Evolutionary conservation across 1,140 invertebrate genomes (phyloP), one percentile per base, ranked within the genome.

Genomic region (Zaprionus africanus): DNA sequence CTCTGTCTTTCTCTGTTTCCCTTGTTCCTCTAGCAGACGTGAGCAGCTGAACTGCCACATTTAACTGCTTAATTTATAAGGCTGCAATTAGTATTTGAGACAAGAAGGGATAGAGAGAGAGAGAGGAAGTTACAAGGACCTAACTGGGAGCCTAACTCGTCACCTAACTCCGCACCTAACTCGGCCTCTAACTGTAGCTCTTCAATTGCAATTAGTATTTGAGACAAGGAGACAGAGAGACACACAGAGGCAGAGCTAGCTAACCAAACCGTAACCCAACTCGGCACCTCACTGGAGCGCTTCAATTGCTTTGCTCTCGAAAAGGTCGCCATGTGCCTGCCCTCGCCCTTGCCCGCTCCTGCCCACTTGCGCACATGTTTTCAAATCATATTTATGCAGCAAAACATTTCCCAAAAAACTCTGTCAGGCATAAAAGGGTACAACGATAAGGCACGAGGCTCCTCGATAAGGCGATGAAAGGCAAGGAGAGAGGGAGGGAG

Each of bases 41-140:
- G 34, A 36, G 15, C 66, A 38, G 6, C 17, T 17, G 26, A 71
- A 60, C 41, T 60, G 61, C 19, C 61, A 60, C 68, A 73, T 76
- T 77, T 66, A 66, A 77, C 58, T 77, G 62, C 26, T 49, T 58
- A 65, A 77, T 77, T 77, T 77, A 31, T 56, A 57, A 63, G 63
- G 43, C 34, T 49, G 41, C 19, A 51, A 51, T 51, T 51, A 51
- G 46, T 24, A 51, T 22, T 51, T 22, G 46, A 24, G 46, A 51
- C 46, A 51, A 17, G 41, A 1, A 46, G 38, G 2, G 38, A 31
- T 9, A 31, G 4, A 15, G 38, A 41, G 13, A 41, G 15, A 4
- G 4, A n/a, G 38, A 6, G 38, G 22, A 22, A 17, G 41, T 5
- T 34, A 34, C 4, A 38, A 4, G 5, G 4, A 38, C 13, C 36